Evolutionary conservation across 2,888 invertebrate genomes (phyloP).

Genomic region (Xestia sexstrigata): DNA sequence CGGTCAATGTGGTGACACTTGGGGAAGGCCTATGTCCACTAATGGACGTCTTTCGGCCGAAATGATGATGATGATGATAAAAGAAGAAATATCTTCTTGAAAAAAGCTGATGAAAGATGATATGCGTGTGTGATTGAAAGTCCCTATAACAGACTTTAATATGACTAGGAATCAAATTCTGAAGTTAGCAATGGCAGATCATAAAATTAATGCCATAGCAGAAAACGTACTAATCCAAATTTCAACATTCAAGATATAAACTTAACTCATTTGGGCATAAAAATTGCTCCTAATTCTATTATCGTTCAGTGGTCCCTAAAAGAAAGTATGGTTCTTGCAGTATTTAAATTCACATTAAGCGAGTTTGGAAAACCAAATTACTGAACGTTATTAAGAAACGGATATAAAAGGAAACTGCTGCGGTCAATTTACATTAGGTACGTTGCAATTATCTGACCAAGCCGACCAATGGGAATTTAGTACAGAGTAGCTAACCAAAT

Average conservation of each 20-base stretch:
- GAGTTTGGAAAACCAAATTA: constrained; percentile 70
- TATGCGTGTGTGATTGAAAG: neutral
- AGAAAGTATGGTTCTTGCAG: constrained; percentile 55
- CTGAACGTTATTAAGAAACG: constrained; percentile 56
- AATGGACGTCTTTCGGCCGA: too few species aligned
- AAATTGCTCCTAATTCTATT: neutral
- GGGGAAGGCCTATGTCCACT: too few species aligned
- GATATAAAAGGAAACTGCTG: constrained; percentile 42
- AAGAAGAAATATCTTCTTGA: neutral
- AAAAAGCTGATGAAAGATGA: neutral
- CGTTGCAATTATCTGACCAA: constrained; percentile 14
- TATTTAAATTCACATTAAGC: constrained; percentile 77
- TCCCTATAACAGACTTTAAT: neutral
- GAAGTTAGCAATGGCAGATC: neutral
- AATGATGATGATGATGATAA: neutral
- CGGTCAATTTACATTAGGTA: constrained; percentile 35
- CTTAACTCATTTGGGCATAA: neutral
- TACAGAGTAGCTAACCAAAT: neutral
- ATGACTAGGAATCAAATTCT: neutral
- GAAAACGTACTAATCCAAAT: neutral
- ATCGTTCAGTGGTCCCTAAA: constrained; percentile 44
- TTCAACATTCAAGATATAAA: neutral
- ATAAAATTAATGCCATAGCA: neutral
- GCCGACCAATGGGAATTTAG: neutral
- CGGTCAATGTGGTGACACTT: too few species aligned